These are phyloP conservation scores for Drosophila neonasuta DNA, from an alignment of 2,888 invertebrate genomes.

Conservation along the genomic window DNA sequence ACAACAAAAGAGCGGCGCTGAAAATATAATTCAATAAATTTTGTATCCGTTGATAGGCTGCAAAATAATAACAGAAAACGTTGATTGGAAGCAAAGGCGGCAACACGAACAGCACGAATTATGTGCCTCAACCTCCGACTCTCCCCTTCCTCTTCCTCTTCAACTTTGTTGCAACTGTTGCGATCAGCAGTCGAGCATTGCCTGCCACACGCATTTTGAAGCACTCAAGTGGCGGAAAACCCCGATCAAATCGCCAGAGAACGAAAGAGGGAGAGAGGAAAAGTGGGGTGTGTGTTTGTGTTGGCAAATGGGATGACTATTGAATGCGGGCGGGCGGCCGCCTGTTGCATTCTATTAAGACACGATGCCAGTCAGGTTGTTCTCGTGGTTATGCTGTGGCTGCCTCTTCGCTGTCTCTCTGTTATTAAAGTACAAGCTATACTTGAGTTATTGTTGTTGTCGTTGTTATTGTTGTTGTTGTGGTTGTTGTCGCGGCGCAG, in stretches of 20 bases:
- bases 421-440: slow-evolving; percentile 70
- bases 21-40: slow-evolving; percentile 71
- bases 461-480: slow-evolving; percentile 41
- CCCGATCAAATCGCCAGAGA: neutral
- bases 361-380: slow-evolving; percentile 58
- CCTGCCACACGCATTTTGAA: slow-evolving; percentile 70
- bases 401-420: slow-evolving; percentile 46
- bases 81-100: slow-evolving; percentile 47
- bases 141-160: neutral
- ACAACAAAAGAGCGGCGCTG: slow-evolving; percentile 35
- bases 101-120: slow-evolving; percentile 49
- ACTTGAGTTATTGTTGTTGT: slow-evolving; percentile 57
- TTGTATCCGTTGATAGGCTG: slow-evolving; percentile 56
- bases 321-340: slow-evolving; percentile 72
- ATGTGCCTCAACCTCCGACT: neutral
- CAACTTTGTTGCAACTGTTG: neutral
- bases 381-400: slow-evolving; percentile 29
- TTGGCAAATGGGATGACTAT: slow-evolving; percentile 13
- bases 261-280: neutral
- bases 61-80: slow-evolving; percentile 62
- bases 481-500: slow-evolving; percentile 59
- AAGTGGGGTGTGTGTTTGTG: too few relatives aligned
- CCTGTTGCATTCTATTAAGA: slow-evolving; percentile 66
- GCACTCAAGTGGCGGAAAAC: slow-evolving; percentile 60
- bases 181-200: slow-evolving; percentile 43